These are phyloP conservation scores for Thymelicus acteon DNA, from an alignment of 2,888 invertebrate species.

Conservation along the genomic window DNA sequence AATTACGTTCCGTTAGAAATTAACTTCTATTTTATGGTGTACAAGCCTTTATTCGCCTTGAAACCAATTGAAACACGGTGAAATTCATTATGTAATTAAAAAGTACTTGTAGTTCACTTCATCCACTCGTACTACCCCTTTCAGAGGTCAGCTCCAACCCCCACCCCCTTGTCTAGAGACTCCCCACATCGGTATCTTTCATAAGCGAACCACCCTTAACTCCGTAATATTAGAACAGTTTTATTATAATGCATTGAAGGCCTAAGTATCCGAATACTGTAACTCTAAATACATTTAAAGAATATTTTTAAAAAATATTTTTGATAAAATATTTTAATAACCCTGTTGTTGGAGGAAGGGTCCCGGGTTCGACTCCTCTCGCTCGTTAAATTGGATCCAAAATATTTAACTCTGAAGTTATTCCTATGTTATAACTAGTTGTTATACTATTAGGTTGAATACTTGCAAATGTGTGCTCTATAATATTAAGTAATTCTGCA, in stretches of 20 bases:
- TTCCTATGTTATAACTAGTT: too few relatives aligned
- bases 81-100: slow-evolving; percentile 18
- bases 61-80: slow-evolving; percentile 11
- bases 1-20: background rate
- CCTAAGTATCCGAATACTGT: too few relatives aligned
- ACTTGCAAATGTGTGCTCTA: too few relatives aligned
- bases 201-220: slow-evolving; percentile 54
- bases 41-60: background rate
- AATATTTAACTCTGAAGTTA: too few relatives aligned
- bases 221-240: slow-evolving; percentile 1
- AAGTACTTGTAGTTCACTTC: slow-evolving; percentile 17
- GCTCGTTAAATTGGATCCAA: too few relatives aligned
- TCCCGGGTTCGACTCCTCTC: too few relatives aligned
- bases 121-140: slow-evolving; percentile 60
- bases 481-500: too few relatives aligned
- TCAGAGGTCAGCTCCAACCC: slow-evolving; percentile 43
- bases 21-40: background rate
- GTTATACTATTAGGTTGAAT: too few relatives aligned
- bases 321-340: too few relatives aligned
- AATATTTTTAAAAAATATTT: too few relatives aligned
- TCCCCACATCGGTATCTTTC: slow-evolving; percentile 68
- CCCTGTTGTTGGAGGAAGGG: too few relatives aligned
- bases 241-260: slow-evolving; percentile 4
- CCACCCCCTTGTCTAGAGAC: slow-evolving; percentile 53
- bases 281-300: too few relatives aligned